A percentile compares a stretch with the other conserved stretches of the same genome.
phyloP scores from a whole-genome alignment of 2,797 vertebrate genomes.

The Ciconia nigra region DNA sequence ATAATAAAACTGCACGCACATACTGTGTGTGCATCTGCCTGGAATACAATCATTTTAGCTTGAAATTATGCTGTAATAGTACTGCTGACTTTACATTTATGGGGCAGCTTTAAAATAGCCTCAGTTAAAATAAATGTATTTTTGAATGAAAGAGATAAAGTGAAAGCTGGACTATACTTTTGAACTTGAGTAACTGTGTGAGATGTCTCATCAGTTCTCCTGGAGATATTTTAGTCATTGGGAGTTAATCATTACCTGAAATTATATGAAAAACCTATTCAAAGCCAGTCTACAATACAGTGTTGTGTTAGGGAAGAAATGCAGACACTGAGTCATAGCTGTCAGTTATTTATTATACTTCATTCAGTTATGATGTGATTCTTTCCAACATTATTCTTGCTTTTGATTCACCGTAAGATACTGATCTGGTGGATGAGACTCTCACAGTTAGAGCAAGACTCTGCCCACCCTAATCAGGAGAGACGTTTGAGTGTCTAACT shows the following conservation, averaged over 20 bases:
- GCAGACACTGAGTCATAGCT: slow-evolving; percentile 66
- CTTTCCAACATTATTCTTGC: neutral
- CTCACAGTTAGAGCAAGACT: neutral
- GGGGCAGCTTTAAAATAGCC: neutral
- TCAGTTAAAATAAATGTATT: neutral
- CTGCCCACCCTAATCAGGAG: neutral
- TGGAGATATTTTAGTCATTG: slow-evolving; percentile 60
- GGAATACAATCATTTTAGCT: neutral
- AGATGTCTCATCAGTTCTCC: slow-evolving; percentile 15
- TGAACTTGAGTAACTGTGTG: neutral
- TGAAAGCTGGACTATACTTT: neutral
- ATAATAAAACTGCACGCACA: neutral
- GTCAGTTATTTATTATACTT: slow-evolving; percentile 52
- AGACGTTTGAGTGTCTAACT: neutral
- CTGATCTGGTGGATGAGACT: neutral
- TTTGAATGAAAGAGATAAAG: neutral
- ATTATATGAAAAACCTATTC: slow-evolving; percentile 16
- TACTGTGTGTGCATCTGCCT: neutral
- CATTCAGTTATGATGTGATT: slow-evolving; percentile 1
- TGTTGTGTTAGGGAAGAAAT: slow-evolving; percentile 57
- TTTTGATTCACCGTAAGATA: neutral
- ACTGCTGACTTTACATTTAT: neutral
- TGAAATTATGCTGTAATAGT: neutral
- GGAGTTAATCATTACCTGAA: slow-evolving; percentile 68
- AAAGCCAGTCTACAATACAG: neutral